phyloP scores from a whole-genome alignment of 64 coral and sea anemone species.

The Stylophora pistillata region DNA sequence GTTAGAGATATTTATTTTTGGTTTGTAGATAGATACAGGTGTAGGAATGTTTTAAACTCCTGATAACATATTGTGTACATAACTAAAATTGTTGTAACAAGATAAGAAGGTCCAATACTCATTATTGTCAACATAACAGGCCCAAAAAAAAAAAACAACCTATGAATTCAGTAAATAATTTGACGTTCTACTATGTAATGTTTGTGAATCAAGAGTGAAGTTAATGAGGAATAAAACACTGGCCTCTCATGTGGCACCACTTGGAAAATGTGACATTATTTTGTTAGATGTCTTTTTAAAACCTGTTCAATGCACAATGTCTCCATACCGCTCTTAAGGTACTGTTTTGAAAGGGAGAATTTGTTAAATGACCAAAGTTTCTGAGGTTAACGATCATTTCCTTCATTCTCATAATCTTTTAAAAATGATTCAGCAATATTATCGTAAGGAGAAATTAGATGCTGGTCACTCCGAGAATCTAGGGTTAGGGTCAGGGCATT shows the following conservation, averaged over 20 bases:
- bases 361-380: too few relatives aligned
- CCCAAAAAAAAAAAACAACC: not conserved
- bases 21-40: not conserved
- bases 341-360: too few relatives aligned
- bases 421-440: too few relatives aligned
- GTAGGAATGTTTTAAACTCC: slow-evolving; percentile 3
- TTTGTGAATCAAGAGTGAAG: not conserved
- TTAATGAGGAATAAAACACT: slow-evolving; percentile 27
- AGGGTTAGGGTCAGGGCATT: too few relatives aligned
- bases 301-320: too few relatives aligned
- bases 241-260: slow-evolving; percentile 1
- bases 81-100: not conserved
- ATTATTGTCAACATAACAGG: slow-evolving; percentile 2
- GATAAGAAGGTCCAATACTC: not conserved
- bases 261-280: not conserved
- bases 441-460: too few relatives aligned
- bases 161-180: slow-evolving; percentile 5
- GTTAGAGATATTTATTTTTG: slow-evolving; percentile 51
- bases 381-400: too few relatives aligned
- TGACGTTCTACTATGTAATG: not conserved
- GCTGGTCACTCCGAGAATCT: too few relatives aligned
- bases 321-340: too few relatives aligned
- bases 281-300: too few relatives aligned
- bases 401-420: too few relatives aligned
- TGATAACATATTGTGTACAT: not conserved